These are phyloP conservation scores for Manacus vitellinus DNA, from an alignment of 2,113 vertebrate species.

Conservation along the genomic window DNA sequence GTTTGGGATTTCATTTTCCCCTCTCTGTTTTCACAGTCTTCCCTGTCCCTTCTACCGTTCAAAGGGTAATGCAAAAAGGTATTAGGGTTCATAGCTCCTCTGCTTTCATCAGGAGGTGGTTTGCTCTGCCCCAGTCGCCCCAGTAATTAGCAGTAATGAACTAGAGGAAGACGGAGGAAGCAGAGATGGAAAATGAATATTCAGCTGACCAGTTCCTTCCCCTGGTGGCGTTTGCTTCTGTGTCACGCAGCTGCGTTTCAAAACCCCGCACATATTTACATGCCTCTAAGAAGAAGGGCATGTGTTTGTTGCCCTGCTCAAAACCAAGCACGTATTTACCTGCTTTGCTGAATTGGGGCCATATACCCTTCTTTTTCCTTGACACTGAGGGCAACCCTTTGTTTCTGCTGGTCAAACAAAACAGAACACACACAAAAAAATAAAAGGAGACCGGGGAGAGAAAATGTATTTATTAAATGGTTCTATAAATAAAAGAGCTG, in stretches of 20 bases:
- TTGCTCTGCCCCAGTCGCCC: not conserved
- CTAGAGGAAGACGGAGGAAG: not conserved
- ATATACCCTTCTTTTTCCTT: constrained; percentile 56
- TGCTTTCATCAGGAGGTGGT: not conserved
- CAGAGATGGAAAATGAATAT: not conserved
- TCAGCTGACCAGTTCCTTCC: not conserved
- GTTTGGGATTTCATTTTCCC: constrained; percentile 33
- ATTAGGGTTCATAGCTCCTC: not conserved
- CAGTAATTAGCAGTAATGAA: not conserved
- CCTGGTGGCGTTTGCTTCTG: not conserved
- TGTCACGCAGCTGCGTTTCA: not conserved
- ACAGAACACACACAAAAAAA: not conserved
- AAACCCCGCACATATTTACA: not conserved
- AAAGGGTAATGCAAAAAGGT: not conserved
- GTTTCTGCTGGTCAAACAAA: constrained; percentile 63
- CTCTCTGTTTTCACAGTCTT: not conserved
- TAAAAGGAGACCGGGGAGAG: not conserved
- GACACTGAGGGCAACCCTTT: constrained; percentile 4
- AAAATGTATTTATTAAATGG: constrained; percentile 68
- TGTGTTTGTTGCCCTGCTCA: constrained; percentile 2
- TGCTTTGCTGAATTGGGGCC: constrained; percentile 47
- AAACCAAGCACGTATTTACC: constrained; percentile 27
- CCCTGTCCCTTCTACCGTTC: not conserved
- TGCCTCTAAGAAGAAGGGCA: not conserved
- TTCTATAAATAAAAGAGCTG: constrained; percentile 65